Percentiles rank a stretch among this genome's conserved stretches.
Conservation (phyloP, 2,797 vertebrate species). For the Chloroceryle inda region DNA sequence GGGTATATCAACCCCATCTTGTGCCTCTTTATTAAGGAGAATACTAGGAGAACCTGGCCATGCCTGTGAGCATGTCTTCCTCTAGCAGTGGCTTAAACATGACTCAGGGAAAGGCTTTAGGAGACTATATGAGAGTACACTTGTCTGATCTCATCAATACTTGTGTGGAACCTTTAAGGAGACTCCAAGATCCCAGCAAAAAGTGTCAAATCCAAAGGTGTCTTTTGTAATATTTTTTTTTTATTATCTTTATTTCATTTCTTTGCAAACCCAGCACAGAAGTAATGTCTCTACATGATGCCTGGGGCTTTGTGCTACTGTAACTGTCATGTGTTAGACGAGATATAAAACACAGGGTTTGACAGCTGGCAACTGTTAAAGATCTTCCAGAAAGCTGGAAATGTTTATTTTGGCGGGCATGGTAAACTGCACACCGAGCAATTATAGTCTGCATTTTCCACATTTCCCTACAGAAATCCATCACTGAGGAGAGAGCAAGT, state of each 20-base stretch:
- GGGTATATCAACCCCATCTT: background rate
- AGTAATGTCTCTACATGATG: background rate
- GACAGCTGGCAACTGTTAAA: slow-evolving; percentile 25
- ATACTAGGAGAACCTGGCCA: background rate
- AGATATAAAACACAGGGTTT: slow-evolving; percentile 30
- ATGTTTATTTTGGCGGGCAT: background rate
- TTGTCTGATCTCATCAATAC: background rate
- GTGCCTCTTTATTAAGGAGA: background rate
- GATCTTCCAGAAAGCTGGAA: slow-evolving; percentile 16
- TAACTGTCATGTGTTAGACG: background rate
- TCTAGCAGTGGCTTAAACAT: background rate
- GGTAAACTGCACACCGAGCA: slow-evolving; percentile 9
- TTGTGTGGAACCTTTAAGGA: background rate
- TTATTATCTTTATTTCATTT: background rate
- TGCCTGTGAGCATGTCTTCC: background rate
- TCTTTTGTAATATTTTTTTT: background rate
- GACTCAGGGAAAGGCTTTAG: background rate
- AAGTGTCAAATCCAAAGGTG: background rate
- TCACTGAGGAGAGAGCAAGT: background rate
- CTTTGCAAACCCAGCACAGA: background rate
- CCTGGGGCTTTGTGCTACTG: background rate
- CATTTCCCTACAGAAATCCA: background rate
- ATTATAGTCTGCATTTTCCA: background rate
- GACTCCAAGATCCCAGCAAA: background rate
- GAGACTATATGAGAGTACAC: background rate